phyloP scores from a whole-genome alignment of 2,113 vertebrate species.

The Callithrix jacchus region DNA sequence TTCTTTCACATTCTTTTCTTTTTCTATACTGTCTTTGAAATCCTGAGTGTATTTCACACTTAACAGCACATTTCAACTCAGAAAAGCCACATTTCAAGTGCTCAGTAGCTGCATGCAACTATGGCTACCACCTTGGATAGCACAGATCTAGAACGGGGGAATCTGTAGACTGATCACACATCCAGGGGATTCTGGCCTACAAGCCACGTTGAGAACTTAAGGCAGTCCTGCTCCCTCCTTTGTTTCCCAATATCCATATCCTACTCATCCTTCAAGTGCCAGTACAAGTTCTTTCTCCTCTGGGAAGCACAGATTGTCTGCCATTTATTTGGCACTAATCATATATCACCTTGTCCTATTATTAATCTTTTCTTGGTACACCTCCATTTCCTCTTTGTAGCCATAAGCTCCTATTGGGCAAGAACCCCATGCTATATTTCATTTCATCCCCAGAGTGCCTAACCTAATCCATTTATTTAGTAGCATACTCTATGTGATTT shows the following conservation, averaged over 20 bases:
- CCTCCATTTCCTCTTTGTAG: neutral
- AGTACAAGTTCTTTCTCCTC: neutral
- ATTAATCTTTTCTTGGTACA: neutral
- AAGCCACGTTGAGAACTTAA: neutral
- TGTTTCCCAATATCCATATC: neutral
- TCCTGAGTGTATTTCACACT: neutral
- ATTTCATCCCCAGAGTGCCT: neutral
- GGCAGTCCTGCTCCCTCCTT: neutral
- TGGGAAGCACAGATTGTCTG: neutral
- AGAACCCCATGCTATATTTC: neutral
- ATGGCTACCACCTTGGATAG: rapidly evolving
- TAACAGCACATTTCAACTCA: neutral
- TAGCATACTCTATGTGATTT: neutral
- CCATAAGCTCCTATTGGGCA: neutral
- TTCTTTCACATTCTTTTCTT: neutral
- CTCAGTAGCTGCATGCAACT: neutral
- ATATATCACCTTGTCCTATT: rapidly evolving
- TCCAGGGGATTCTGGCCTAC: neutral
- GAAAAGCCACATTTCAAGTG: neutral
- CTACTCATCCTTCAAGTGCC: neutral
- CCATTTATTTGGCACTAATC: neutral
- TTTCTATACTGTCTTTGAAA: neutral
- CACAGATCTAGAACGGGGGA: neutral
- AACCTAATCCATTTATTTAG: neutral
- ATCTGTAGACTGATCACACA: neutral